A percentile compares a stretch with the other conserved stretches of the same genome.
phyloP scores from a whole-genome alignment of 2,797 vertebrate genomes.

The Limosa lapponica region DNA sequence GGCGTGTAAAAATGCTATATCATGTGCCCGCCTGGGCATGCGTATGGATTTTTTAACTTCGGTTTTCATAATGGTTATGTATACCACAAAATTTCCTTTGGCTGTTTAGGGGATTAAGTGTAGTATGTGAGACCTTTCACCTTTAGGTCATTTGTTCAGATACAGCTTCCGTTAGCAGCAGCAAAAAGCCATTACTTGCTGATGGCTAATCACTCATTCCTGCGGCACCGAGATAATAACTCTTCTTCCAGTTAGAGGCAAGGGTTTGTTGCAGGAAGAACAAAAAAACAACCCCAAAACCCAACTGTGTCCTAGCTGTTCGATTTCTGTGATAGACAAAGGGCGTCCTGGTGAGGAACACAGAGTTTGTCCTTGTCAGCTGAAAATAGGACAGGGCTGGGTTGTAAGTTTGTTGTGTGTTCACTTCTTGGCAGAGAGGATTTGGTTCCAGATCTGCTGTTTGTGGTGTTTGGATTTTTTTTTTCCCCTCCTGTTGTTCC shows the following conservation, averaged over 20 bases:
- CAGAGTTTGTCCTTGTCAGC: not conserved
- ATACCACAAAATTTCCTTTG: not conserved
- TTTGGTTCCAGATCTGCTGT: not conserved
- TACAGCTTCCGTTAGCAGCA: not conserved
- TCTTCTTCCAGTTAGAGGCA: not conserved
- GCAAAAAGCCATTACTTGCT: not conserved
- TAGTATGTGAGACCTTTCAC: not conserved
- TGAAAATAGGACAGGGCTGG: not conserved
- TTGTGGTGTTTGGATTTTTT: not conserved
- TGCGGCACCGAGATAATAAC: not conserved
- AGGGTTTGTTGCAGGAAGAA: not conserved
- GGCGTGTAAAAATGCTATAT: not conserved
- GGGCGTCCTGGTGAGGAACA: fast-evolving
- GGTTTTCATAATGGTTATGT: not conserved
- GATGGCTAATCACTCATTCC: not conserved
- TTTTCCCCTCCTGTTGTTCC: not conserved
- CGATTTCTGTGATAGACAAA: not conserved
- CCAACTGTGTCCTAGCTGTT: not conserved
- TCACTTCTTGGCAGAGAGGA: not conserved
- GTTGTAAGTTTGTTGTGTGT: not conserved
- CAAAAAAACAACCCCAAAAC: not conserved
- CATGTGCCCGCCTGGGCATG: not conserved
- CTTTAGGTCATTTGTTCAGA: not conserved
- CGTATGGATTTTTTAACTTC: not conserved
- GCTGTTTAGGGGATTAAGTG: not conserved